Evolutionary conservation across 2,113 vertebrate genomes (phyloP).

Genomic region (Haplochromis burtoni): DNA sequence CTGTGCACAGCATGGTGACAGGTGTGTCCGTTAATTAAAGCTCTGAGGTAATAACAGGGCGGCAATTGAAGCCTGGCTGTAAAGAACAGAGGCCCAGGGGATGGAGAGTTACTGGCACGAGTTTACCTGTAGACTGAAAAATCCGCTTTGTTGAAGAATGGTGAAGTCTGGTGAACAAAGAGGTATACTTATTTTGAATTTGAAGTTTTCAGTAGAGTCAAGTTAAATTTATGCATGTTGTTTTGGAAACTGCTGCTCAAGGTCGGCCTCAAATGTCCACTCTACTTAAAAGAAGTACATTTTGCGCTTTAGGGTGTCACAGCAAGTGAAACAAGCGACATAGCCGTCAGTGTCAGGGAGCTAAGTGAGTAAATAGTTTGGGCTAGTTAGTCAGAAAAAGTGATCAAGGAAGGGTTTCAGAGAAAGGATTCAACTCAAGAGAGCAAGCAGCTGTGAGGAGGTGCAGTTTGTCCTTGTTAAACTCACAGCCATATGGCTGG

Average conservation of each 20-base stretch:
- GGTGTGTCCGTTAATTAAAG: slow-evolving; percentile 58
- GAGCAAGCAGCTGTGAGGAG: slow-evolving; percentile 53
- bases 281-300: background rate
- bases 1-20: slow-evolving; percentile 37
- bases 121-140: background rate
- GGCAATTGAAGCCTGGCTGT: background rate
- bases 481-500: slow-evolving; percentile 56
- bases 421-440: background rate
- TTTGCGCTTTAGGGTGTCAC: background rate
- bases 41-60: slow-evolving; percentile 54
- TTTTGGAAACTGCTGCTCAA: background rate
- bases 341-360: background rate
- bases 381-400: background rate
- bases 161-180: background rate
- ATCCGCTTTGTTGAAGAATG: slow-evolving; percentile 1
- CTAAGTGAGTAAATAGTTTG: background rate
- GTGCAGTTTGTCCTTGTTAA: slow-evolving; percentile 65
- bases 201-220: background rate
- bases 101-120: background rate
- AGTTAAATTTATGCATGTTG: background rate
- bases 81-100: slow-evolving; percentile 12
- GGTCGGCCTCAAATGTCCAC: background rate
- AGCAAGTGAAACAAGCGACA: background rate
- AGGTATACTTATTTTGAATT: background rate
- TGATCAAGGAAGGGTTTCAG: background rate